Evolutionary conservation across 2,113 vertebrate species (phyloP).

Genomic region (Pluvianellus socialis): DNA sequence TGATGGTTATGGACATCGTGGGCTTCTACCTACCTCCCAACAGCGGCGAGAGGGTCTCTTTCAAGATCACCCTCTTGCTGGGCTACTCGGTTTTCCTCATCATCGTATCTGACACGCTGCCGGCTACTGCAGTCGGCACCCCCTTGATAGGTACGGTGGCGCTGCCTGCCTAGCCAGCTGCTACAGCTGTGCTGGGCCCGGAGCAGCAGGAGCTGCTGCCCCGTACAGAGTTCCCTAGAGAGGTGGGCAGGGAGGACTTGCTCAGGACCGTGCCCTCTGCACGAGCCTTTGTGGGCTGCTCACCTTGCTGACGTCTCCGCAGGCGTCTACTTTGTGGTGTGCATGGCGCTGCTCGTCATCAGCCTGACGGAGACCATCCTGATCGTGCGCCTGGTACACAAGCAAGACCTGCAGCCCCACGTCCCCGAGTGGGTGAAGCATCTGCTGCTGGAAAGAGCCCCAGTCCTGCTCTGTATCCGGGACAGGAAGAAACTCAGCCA

Average conservation of each 20-base stretch:
- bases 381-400: constrained; percentile 92
- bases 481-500: constrained; percentile 75
- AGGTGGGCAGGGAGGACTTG: not conserved
- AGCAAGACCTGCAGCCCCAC: constrained; percentile 90
- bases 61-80: constrained; percentile 96
- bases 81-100: constrained; percentile 99
- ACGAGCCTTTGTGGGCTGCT: not conserved
- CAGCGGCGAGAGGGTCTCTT: constrained; percentile 95
- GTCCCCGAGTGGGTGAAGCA: constrained; percentile 88
- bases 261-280: not conserved
- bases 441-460: constrained; percentile 83
- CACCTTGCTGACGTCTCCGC: not conserved
- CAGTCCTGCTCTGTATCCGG: constrained; percentile 83
- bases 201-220: not conserved
- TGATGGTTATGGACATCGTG: constrained; percentile 96
- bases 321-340: constrained; percentile 97
- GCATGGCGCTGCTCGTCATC: constrained; percentile 96
- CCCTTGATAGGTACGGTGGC: constrained; percentile 84
- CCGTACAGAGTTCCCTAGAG: not conserved
- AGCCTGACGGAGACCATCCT: constrained; percentile 94
- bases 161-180: accelerated
- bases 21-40: constrained; percentile 97
- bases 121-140: constrained; percentile 92
- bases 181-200: accelerated
- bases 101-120: constrained; percentile 93